A percentile compares a stretch with the other conserved stretches of the same genome.
phyloP scores from a whole-genome alignment of 1,140 invertebrate genomes.

The Apis laboriosa region DNA sequence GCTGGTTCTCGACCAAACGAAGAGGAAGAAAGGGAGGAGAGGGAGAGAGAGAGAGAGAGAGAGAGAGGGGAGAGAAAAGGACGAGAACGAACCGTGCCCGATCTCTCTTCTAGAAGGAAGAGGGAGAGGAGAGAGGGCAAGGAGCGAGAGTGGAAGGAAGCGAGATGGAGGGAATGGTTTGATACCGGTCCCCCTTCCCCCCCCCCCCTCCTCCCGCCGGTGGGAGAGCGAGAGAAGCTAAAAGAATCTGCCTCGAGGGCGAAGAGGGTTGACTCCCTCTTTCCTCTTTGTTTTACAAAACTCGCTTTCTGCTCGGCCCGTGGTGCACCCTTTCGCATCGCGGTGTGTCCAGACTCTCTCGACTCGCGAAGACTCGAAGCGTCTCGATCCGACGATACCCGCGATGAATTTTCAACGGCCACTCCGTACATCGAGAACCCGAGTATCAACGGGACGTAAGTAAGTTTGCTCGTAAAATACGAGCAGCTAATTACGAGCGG shows the following conservation, averaged over 20 bases:
- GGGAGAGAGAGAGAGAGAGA: neutral
- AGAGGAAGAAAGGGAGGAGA: constrained; percentile 45
- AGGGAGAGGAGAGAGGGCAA: no score
- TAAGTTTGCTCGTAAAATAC: constrained; percentile 17
- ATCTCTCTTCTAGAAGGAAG: neutral
- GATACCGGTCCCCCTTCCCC: constrained; percentile 20
- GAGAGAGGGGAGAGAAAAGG: neutral
- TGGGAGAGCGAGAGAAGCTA: constrained; percentile 23
- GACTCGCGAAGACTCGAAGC: neutral
- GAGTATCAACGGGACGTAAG: neutral
- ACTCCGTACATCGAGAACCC: neutral
- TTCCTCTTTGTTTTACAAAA: constrained; percentile 65
- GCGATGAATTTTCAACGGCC: neutral
- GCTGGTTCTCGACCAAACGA: constrained; percentile 52
- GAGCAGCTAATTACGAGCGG: constrained; percentile 28
- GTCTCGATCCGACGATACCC: neutral
- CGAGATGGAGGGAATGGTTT: constrained; percentile 1
- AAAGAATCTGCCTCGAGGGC: constrained; percentile 58
- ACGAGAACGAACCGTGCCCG: constrained; percentile 1
- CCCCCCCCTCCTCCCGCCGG: neutral
- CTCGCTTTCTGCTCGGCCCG: constrained; percentile 43
- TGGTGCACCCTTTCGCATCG: constrained; percentile 56
- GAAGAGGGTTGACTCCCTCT: constrained; percentile 62
- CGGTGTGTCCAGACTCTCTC: constrained; percentile 18
- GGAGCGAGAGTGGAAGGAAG: neutral